These are phyloP conservation scores for Trichonephila inaurata DNA, from an alignment of 1,140 invertebrate genomes.

Conservation along the genomic window DNA sequence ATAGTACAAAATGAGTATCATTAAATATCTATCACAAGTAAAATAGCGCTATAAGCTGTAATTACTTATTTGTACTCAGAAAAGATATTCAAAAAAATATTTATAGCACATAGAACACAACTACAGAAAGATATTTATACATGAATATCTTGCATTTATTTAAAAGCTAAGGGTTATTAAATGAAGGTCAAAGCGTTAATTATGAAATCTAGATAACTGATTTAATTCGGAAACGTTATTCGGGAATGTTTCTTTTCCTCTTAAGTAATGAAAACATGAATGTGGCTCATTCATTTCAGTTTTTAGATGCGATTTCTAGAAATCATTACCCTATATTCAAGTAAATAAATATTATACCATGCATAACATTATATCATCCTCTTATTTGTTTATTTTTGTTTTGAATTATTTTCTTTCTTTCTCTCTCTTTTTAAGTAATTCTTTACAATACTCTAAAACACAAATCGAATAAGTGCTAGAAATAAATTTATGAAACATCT, in stretches of 20 bases:
- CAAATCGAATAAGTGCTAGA: too few species aligned
- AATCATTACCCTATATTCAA: too few species aligned
- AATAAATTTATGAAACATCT: too few species aligned
- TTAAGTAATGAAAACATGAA: background rate
- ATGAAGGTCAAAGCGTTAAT: slow-evolving; percentile 11
- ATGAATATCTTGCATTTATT: background rate
- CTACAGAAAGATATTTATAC: background rate
- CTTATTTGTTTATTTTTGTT: too few species aligned
- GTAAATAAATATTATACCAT: too few species aligned
- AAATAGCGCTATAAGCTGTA: background rate
- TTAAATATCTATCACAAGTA: background rate
- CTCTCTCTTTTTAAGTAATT: too few species aligned
- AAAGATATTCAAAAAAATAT: background rate
- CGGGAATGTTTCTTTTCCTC: background rate
- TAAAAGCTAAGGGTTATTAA: slow-evolving; percentile 3
- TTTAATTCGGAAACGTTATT: background rate
- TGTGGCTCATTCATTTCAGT: too few species aligned
- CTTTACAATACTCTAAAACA: too few species aligned
- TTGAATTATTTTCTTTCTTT: too few species aligned
- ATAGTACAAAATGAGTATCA: too few species aligned
- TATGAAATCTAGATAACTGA: background rate
- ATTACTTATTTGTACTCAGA: background rate
- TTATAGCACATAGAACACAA: background rate
- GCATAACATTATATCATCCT: too few species aligned
- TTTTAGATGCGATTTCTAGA: too few species aligned